Base-by-base conservation (phyloP, 2,888 invertebrate genomes). In the Thereva unica region DNA sequence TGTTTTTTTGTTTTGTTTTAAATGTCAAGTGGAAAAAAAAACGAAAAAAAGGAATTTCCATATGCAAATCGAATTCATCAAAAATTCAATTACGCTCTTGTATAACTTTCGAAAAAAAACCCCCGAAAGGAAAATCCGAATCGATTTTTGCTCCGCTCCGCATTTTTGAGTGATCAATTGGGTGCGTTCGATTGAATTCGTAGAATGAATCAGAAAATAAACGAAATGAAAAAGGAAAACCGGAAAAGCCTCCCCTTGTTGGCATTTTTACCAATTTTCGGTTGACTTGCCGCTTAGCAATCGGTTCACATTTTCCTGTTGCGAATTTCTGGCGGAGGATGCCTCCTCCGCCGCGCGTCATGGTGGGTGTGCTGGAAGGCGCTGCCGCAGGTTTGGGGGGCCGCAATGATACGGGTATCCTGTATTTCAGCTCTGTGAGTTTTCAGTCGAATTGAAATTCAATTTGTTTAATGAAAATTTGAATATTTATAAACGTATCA, bases 401-500 rank as follows among this genome's bases (percentile, higher is more conserved):
- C 40, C 41, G 4, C 12, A 12, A 8, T 41, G 9, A 41, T 55
- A 38, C 55, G 40, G 12, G 3, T 55, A 56, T 41, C 44, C 56
- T 23, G 34, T 10, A 44, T 35, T 5, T n/a, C 47, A 44, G 44
- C 23, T 56, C 9, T 38, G 59, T 55, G 49, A 47, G 37, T 47
- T 38, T 47, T 34, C 12, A 49, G 6, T 10, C 10, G 38, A 47
- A 59, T 59, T 59, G 59, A 69, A 68, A 70, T 69, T 70, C 69
- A 66, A 68, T 69, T 70, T 68, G 68, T 64, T 64, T 70, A 70
- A 70, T 68, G 70, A 70, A 70, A 65, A 70, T 70, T 68, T 70
- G 70, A 70, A 70, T 70, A 70, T 70, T 70, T 69, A 69, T 69
- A 69, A 69, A 70, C 64, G 67, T 68, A 70, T 70, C 64, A 64